phyloP scores from a whole-genome alignment of 2,888 invertebrate genomes.

The Thereva unica region DNA sequence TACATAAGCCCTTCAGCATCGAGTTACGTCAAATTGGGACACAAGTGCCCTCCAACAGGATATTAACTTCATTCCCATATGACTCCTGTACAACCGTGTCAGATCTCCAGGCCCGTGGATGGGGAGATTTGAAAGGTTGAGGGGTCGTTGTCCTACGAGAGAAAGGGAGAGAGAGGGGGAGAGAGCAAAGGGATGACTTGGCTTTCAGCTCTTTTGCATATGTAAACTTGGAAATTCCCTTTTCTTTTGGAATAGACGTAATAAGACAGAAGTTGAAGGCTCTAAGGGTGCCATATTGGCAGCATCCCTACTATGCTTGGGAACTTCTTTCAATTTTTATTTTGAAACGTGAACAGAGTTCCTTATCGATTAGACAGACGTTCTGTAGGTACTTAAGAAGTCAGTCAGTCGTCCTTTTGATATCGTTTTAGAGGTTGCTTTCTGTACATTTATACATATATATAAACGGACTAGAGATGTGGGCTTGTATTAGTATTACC shows the following conservation, averaged over 20 bases:
- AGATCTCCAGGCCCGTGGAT: background rate
- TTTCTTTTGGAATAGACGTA: conserved; percentile 4
- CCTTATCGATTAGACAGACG: conserved; percentile 21
- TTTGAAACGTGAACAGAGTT: conserved; percentile 25
- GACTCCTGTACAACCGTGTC: conserved; percentile 1
- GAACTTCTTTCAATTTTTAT: conserved; percentile 32
- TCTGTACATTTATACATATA: background rate
- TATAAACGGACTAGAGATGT: background rate
- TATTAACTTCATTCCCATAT: conserved; percentile 38
- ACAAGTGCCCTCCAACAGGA: conserved; percentile 38
- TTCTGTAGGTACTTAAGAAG: conserved; percentile 5
- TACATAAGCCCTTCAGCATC: background rate
- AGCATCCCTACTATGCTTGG: conserved; percentile 6
- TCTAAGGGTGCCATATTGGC: background rate
- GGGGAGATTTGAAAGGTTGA: background rate
- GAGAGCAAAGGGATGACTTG: background rate
- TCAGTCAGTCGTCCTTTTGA: conserved; percentile 5
- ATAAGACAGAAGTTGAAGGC: background rate
- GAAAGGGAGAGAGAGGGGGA: too few species aligned
- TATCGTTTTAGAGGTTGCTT: background rate
- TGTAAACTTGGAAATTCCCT: conserved; percentile 15
- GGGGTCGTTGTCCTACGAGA: background rate
- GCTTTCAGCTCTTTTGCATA: conserved; percentile 17
- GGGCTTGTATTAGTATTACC: too few species aligned
- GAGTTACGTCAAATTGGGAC: conserved; percentile 28